Conservation (phyloP, 2,888 invertebrate species). For the Lochmaea capreae region DNA sequence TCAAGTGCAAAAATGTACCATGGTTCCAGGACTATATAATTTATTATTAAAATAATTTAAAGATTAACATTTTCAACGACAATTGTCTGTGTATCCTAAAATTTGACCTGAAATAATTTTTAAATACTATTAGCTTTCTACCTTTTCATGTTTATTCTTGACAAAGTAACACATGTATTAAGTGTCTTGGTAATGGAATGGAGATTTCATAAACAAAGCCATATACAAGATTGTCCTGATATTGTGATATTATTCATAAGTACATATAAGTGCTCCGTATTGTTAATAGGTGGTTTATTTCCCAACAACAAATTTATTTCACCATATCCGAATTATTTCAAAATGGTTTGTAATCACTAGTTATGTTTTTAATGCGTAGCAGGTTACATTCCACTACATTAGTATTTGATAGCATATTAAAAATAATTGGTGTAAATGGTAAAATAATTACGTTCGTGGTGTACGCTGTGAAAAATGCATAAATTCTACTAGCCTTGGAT, state of each 20-base stretch:
- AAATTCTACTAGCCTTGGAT: not conserved
- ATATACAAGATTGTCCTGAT: not conserved
- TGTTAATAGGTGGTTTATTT: not conserved
- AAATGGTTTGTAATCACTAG: conserved; percentile 21
- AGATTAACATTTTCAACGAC: too few species aligned
- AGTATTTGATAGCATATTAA: not conserved
- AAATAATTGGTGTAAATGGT: not conserved
- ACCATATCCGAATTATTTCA: conserved; percentile 21
- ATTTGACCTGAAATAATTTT: too few species aligned
- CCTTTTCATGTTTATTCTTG: not conserved
- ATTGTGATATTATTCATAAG: conserved; percentile 2
- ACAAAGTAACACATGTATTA: not conserved
- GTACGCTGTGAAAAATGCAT: not conserved
- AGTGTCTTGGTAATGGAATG: not conserved
- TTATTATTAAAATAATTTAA: too few species aligned
- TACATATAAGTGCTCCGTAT: not conserved
- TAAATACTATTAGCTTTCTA: not conserved
- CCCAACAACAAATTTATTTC: conserved; percentile 12
- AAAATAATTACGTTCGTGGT: not conserved
- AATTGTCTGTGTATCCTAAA: too few species aligned
- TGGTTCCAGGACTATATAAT: too few species aligned
- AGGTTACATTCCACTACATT: conserved; percentile 9
- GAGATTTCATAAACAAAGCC: not conserved
- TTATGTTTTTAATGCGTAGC: conserved; percentile 9
- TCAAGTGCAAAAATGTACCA: too few species aligned